These are phyloP conservation scores for Epinephelus lanceolatus DNA, from an alignment of 2,113 vertebrate species.

Conservation along the genomic window DNA sequence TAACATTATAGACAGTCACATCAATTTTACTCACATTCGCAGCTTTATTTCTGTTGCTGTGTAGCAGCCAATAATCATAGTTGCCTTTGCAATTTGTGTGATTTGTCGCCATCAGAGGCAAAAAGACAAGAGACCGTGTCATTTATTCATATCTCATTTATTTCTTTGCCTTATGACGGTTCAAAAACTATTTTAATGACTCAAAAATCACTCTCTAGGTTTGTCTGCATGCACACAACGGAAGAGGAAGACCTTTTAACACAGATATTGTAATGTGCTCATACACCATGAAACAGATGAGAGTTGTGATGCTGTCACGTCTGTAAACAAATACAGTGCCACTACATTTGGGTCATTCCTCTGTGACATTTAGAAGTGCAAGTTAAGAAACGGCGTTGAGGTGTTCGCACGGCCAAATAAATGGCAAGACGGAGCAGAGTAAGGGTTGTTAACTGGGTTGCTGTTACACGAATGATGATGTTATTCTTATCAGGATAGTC, in stretches of 20 bases:
- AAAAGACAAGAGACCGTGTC: constrained; percentile 37
- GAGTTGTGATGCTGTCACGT: constrained; percentile 50
- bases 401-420: constrained; percentile 22
- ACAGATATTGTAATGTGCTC: constrained; percentile 56
- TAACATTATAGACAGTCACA: constrained; percentile 62
- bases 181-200: constrained; percentile 11
- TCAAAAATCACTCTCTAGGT: constrained; percentile 11
- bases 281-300: constrained; percentile 57
- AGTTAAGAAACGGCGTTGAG: constrained; percentile 17
- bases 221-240: constrained; percentile 33
- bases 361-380: constrained; percentile 57
- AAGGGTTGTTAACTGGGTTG: background rate
- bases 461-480: constrained; percentile 5
- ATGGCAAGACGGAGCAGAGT: background rate
- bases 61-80: constrained; percentile 24
- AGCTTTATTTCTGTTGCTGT: constrained; percentile 36
- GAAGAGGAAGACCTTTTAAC: constrained; percentile 54
- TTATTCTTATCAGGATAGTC: constrained; percentile 8
- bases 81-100: constrained; percentile 38
- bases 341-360: constrained; percentile 48
- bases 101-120: constrained; percentile 50
- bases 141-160: constrained; percentile 46
- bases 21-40: constrained; percentile 53
- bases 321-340: constrained; percentile 51
- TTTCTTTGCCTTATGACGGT: background rate